Evolutionary conservation across 2,113 vertebrate species (phyloP), one percentile per base, ranked within the genome.

Genomic region (Percopsis transmontana): DNA sequence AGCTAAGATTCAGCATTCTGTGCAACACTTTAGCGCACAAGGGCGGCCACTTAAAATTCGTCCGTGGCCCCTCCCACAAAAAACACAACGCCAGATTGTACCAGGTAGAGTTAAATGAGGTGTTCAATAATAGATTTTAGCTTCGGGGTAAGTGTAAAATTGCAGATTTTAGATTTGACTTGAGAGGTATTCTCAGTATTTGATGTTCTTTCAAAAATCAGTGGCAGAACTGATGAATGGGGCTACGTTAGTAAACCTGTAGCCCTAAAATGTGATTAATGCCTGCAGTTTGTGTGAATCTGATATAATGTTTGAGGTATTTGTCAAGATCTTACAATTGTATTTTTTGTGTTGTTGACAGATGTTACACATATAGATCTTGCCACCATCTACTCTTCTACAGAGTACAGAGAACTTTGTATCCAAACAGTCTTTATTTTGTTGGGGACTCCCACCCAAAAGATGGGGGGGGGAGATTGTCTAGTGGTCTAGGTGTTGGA

Each of bases 161-260:
- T 47, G 41, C 24, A 7, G 41, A 18, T 10, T 66, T 42, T 48
- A 0, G 48, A 61, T 58, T 74, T 42, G 48, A 0, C 6, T 18
- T 41, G 2, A 55, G 66, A 70, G 27, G 48, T 44, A 67, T 42
- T 33, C 20, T 55, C 80, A 74, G 16, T 1, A 61, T 23, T 10
- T 74, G 50, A 9, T 68, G 0, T 42, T 68, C 42, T 70, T n/a
- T 33, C n/a, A 10, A 15, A 69, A 66, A 62, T 21, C n/a, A 27
- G 58, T 64, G 42, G 58, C 58, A 4, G 33, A 66, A 12, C 58
- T 89, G 90, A 92, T 83, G 86, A 88, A 89, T 80, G 83, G 85
- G 83, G 54, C 80, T 62, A 23, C 21, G 59, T 79, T 81, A 68
- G 72, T 66, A 77, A 88, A 77, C 79, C n/a, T 68, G 66, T 76